phyloP scores from a whole-genome alignment of 2,888 invertebrate species.

The Macrophya alboannulata region DNA sequence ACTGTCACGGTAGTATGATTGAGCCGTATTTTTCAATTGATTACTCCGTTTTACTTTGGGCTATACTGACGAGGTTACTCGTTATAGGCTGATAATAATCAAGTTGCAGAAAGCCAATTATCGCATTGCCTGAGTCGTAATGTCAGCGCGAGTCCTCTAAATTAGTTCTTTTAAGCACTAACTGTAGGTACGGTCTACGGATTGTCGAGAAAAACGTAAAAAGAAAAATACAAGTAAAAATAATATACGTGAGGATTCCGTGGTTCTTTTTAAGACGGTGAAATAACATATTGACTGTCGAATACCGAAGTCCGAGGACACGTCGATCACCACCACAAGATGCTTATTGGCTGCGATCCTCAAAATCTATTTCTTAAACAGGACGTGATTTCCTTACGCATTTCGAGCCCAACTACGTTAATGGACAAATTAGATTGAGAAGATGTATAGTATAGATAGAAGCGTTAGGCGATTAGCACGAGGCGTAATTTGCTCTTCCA shows the following conservation, averaged over 20 bases:
- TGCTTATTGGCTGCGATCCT: background rate
- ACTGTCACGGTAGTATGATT: no score
- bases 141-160: no score
- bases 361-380: constrained; percentile 49
- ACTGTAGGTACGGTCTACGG: no score
- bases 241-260: background rate
- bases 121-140: no score
- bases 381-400: constrained; percentile 32
- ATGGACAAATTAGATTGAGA: background rate
- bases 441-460: background rate
- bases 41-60: no score
- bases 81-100: no score
- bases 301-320: background rate
- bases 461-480: background rate
- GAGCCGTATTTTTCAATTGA: no score
- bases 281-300: background rate
- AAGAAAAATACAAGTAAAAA: no score
- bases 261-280: background rate
- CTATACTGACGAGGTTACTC: no score
- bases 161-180: no score
- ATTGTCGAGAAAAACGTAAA: no score
- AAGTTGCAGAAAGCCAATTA: no score
- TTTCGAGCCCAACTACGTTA: constrained; percentile 11
- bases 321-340: background rate
- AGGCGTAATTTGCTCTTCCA: background rate